These are phyloP conservation scores for Sibirionetta formosa DNA, from an alignment of 2,797 vertebrate species.

Conservation along the genomic window DNA sequence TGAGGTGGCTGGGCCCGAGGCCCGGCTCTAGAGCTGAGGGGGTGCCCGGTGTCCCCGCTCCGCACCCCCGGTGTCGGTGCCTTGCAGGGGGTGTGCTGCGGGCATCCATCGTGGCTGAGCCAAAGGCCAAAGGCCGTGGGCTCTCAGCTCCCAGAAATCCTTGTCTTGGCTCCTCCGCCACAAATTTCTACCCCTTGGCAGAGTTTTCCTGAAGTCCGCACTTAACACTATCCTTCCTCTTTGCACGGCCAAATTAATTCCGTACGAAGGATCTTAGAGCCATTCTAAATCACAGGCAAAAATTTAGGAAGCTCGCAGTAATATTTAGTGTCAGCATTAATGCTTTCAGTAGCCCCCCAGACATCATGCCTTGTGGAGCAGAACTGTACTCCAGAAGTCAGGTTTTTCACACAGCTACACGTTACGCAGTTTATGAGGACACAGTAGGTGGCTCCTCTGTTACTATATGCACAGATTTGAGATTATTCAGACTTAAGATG, in stretches of 20 bases:
- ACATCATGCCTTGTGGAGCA: neutral
- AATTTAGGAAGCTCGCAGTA: neutral
- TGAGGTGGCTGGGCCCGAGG: neutral
- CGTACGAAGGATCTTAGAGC: rapidly evolving
- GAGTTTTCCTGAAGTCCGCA: rapidly evolving
- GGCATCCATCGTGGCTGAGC: rapidly evolving
- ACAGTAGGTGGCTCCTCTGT: constrained; percentile 43
- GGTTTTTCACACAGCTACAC: neutral
- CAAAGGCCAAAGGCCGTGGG: rapidly evolving
- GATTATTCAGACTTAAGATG: constrained; percentile 59
- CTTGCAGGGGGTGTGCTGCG: rapidly evolving
- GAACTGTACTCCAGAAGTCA: neutral
- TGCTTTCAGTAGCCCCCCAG: neutral
- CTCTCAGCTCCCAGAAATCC: neutral
- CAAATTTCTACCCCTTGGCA: neutral
- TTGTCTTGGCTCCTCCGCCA: rapidly evolving
- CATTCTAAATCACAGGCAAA: neutral
- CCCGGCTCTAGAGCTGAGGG: neutral
- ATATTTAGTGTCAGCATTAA: neutral
- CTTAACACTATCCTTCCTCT: rapidly evolving
- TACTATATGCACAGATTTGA: constrained; percentile 28
- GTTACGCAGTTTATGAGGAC: neutral
- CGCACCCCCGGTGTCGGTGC: neutral
- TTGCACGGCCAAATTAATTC: rapidly evolving
- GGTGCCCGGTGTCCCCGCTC: rapidly evolving